Evolutionary conservation across 2,113 vertebrate genomes (phyloP).

Genomic region (Tapirus terrestris): DNA sequence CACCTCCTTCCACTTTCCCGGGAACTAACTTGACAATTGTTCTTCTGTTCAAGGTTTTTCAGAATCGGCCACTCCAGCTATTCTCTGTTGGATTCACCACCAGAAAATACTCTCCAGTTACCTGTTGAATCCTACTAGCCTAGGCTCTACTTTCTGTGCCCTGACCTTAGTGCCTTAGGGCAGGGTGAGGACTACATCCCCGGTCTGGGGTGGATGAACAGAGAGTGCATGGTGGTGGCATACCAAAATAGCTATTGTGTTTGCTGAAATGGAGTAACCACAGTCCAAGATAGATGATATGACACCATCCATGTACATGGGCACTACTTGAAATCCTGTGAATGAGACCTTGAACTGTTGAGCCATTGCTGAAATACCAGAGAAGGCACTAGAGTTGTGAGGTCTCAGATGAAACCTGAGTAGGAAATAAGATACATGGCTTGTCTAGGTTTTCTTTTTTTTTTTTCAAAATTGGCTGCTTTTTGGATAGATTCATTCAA

Average conservation of each 20-base stretch:
- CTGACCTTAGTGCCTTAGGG: background rate
- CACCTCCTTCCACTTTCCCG: background rate
- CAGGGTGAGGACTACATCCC: background rate
- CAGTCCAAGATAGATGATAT: background rate
- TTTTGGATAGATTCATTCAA: conserved; percentile 9
- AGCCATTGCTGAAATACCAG: background rate
- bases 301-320: background rate
- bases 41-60: background rate
- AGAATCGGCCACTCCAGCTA: background rate
- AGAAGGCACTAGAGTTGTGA: background rate
- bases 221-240: background rate
- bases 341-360: background rate
- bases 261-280: background rate
- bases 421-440: background rate
- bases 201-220: background rate
- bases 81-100: background rate
- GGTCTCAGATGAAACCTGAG: background rate
- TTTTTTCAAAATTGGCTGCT: background rate
- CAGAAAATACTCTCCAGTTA: background rate
- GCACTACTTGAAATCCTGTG: background rate
- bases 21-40: background rate
- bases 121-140: background rate
- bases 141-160: background rate
- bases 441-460: background rate
- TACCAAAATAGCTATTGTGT: background rate